These are phyloP conservation scores for Phaethon lepturus DNA, from an alignment of 2,113 vertebrate genomes.

Conservation along the genomic window DNA sequence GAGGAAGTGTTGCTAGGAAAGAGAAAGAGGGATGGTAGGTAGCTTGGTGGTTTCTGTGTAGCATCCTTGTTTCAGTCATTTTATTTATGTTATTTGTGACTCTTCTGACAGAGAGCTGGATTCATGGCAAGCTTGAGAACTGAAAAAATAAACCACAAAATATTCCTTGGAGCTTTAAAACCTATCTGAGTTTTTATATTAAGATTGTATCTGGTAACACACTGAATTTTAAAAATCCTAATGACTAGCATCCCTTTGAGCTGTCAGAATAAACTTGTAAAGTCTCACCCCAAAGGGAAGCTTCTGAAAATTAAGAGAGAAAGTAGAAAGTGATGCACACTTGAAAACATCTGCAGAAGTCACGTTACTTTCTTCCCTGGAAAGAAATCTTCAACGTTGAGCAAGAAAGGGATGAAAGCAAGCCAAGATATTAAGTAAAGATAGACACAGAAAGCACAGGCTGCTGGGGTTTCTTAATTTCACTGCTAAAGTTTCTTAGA, in stretches of 20 bases:
- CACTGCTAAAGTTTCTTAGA: neutral
- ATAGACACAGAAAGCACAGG: neutral
- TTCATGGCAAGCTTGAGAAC: neutral
- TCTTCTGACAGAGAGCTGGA: neutral
- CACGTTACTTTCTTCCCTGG: neutral
- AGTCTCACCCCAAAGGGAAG: neutral
- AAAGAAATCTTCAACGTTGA: neutral
- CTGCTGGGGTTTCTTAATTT: neutral
- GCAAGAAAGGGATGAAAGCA: neutral
- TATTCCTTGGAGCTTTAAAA: neutral
- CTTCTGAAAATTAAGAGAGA: neutral
- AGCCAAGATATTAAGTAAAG: neutral
- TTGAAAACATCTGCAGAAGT: neutral
- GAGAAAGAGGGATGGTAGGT: neutral
- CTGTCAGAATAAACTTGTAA: neutral
- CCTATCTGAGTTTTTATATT: neutral
- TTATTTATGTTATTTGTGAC: neutral
- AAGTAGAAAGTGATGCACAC: neutral
- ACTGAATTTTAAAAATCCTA: neutral
- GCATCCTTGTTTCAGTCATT: neutral
- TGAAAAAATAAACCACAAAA: neutral
- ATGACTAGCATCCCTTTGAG: neutral
- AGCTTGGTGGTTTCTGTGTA: neutral
- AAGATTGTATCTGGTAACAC: rapidly evolving
- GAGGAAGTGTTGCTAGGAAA: neutral